phyloP scores from a whole-genome alignment of 1,140 invertebrate genomes.

The Caligus rogercresseyi region DNA sequence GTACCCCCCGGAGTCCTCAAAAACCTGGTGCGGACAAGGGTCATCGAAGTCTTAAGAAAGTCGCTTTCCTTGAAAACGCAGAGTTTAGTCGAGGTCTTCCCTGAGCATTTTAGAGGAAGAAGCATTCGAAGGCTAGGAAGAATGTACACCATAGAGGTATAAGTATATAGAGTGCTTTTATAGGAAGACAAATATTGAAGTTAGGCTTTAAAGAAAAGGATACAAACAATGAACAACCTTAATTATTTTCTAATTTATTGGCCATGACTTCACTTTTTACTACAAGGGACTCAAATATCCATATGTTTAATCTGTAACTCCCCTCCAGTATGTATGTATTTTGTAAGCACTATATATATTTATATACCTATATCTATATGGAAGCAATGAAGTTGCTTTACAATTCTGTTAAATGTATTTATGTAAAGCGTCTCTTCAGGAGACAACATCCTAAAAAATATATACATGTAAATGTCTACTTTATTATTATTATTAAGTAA shows the following conservation, averaged over 20 bases:
- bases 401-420: no score
- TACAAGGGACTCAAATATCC: no score
- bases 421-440: no score
- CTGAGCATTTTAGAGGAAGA: no score
- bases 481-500: neutral
- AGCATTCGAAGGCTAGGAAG: no score
- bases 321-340: no score
- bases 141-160: neutral
- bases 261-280: no score
- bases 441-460: neutral
- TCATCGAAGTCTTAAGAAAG: neutral
- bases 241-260: neutral
- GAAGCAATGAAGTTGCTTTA: no score
- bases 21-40: neutral
- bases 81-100: neutral
- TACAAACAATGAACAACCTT: neutral
- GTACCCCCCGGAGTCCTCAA: neutral
- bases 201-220: neutral
- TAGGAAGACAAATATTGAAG: neutral
- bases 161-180: neutral
- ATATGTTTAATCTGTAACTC: no score
- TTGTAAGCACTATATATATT: no score
- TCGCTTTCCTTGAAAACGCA: neutral
- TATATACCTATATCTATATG: no score
- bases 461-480: neutral